Conservation (phyloP, 2,797 vertebrate species). For the Peromyscus melanophrys region DNA sequence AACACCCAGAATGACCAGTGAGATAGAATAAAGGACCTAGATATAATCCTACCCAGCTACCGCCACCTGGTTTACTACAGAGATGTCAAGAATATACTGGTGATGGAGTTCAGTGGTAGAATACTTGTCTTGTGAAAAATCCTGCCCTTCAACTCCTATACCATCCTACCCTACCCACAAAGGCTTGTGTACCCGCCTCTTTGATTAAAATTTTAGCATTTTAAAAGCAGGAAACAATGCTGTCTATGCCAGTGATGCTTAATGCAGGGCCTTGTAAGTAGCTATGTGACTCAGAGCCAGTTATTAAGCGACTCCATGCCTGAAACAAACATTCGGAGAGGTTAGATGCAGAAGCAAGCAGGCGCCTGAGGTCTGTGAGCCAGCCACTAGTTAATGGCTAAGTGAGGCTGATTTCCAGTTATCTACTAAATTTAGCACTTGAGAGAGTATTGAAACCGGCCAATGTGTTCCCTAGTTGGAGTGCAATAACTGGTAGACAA, state of each 20-base stretch:
- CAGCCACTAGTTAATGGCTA: not conserved
- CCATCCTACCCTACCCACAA: not conserved
- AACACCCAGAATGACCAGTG: not conserved
- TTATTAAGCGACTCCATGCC: not conserved
- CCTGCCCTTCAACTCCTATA: not conserved
- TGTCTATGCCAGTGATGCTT: not conserved
- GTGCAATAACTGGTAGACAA: no score
- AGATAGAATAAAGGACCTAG: not conserved
- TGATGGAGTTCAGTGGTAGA: not conserved
- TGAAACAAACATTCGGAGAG: not conserved
- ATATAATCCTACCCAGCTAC: not conserved
- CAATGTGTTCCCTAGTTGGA: not conserved
- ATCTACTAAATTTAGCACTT: not conserved
- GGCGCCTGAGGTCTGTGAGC: not conserved
- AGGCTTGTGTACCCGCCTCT: not conserved
- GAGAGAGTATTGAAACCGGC: not conserved
- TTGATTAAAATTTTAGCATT: slow-evolving; percentile 9
- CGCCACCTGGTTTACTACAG: not conserved
- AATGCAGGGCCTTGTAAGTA: not conserved
- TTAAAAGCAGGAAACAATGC: not conserved
- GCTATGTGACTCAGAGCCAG: not conserved
- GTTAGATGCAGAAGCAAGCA: not conserved
- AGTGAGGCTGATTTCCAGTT: not conserved
- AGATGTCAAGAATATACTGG: not conserved
- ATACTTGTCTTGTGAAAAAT: not conserved